Base-by-base conservation (phyloP, 2,113 vertebrate genomes). In the Puma concolor region DNA sequence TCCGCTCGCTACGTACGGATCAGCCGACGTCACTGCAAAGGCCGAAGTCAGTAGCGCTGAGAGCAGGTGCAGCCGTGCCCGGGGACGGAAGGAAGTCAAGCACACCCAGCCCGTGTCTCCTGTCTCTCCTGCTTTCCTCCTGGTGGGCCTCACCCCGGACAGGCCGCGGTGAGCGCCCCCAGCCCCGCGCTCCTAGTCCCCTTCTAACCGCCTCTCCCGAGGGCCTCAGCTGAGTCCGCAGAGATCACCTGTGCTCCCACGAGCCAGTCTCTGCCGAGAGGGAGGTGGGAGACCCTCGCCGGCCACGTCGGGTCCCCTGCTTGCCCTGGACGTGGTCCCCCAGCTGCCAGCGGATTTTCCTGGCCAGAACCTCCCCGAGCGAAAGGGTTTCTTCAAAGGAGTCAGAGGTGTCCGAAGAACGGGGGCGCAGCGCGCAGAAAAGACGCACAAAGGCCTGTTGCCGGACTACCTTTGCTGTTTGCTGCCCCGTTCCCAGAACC, bases 1-100 rank as follows among this genome's bases (percentile, higher is more conserved):
- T 60, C 74, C 50, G 85, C 29, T 84, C 88, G 54, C 82, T 88
- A 71, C 7, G 1, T 41, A 57, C 96, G 54, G 16, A 4, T 95
- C 44, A 44, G 44, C 44, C 44, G 94, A 79, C 3, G 5, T 52
- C 82, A 83, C 33, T 13, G 41, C 41, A 77, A 95, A 82, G 29
- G n/a, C 23, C 57, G 25, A 67, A 81, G 71, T 80, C 52, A 84
- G 36, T 2, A 54, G 64, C 36, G 15, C 31, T 63, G 31, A 72
- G 21, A 15, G 50, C n/a, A 44, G 38, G 12, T 21, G 41, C 13
- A 29, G 5, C 48, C 36, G 25, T 33, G 44, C 2, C 19, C 66
- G 2, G 13, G 14, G 19, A 54, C 66, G 23, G 25, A 88, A 77
- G 36, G 77, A 79, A 13, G 31, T 52, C 67, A 54, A 12, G 25